Evolutionary conservation across 2,888 invertebrate species (phyloP).

Genomic region (Tetranychus truncatus): DNA sequence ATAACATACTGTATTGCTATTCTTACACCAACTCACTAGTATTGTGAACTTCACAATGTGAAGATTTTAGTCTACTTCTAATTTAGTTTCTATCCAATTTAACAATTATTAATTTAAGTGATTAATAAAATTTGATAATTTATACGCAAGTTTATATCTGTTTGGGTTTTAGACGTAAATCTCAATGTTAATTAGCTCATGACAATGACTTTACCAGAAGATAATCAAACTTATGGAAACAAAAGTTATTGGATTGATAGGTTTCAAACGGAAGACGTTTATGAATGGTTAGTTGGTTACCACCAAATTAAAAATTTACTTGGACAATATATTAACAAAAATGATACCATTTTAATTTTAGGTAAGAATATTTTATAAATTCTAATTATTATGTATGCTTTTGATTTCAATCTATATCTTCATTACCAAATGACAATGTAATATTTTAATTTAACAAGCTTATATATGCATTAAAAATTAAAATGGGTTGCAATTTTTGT

Average conservation of each 20-base stretch:
- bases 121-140: too few relatives aligned
- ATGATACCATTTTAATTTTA: constrained; percentile 19
- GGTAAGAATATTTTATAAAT: constrained; percentile 13
- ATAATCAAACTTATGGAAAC: neutral
- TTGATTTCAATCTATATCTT: too few relatives aligned
- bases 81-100: too few relatives aligned
- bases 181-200: neutral
- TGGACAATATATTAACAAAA: constrained; percentile 11
- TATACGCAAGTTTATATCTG: too few relatives aligned
- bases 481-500: constrained; percentile 22
- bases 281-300: constrained; percentile 22
- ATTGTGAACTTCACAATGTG: too few relatives aligned
- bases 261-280: neutral
- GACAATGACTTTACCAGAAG: neutral
- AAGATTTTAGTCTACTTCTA: too few relatives aligned
- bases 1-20: too few relatives aligned
- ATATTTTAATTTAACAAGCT: neutral
- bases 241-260: neutral
- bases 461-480: neutral
- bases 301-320: constrained; percentile 10
- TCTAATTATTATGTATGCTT: neutral
- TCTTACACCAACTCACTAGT: too few relatives aligned
- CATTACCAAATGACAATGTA: too few relatives aligned
- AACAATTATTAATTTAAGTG: too few relatives aligned
- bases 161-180: too few relatives aligned